phyloP scores from a whole-genome alignment of 2,888 invertebrate genomes.

The Pammene fasciana region DNA sequence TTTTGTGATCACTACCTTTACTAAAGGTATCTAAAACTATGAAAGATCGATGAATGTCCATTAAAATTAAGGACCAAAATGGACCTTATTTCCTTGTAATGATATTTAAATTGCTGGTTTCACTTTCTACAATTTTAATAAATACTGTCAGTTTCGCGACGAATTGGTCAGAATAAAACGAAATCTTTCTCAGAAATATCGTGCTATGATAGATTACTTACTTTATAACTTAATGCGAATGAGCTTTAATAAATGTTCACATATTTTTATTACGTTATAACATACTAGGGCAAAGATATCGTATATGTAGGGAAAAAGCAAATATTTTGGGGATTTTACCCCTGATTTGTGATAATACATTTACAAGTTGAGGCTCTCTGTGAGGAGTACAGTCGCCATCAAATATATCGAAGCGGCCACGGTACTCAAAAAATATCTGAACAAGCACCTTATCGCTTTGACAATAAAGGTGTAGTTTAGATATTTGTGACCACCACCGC shows the following conservation, averaged over 20 bases:
- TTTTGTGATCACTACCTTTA: slow-evolving; percentile 1
- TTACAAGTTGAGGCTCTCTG: not conserved
- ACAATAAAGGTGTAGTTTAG: too few species aligned
- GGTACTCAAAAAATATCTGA: too few species aligned
- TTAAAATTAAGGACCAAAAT: slow-evolving; percentile 19
- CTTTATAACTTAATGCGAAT: slow-evolving; percentile 14
- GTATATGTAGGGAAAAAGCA: not conserved
- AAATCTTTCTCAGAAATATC: slow-evolving; percentile 2
- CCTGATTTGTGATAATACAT: slow-evolving; percentile 9
- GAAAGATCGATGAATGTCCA: slow-evolving; percentile 4
- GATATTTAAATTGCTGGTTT: not conserved
- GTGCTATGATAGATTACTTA: slow-evolving; percentile 12
- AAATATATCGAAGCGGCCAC: too few species aligned
- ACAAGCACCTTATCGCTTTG: too few species aligned
- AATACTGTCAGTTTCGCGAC: not conserved
- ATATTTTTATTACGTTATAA: slow-evolving; percentile 22
- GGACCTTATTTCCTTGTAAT: slow-evolving; percentile 5
- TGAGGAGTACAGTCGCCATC: too few species aligned
- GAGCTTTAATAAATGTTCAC: slow-evolving; percentile 26
- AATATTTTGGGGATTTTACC: slow-evolving; percentile 6
- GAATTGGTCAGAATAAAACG: not conserved
- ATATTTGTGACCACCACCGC: too few species aligned
- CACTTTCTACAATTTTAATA: not conserved
- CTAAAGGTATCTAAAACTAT: slow-evolving; percentile 4
- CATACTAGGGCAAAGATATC: slow-evolving; percentile 6